phyloP scores from a whole-genome alignment of 2,113 vertebrate species.

The Corapipo altera region DNA sequence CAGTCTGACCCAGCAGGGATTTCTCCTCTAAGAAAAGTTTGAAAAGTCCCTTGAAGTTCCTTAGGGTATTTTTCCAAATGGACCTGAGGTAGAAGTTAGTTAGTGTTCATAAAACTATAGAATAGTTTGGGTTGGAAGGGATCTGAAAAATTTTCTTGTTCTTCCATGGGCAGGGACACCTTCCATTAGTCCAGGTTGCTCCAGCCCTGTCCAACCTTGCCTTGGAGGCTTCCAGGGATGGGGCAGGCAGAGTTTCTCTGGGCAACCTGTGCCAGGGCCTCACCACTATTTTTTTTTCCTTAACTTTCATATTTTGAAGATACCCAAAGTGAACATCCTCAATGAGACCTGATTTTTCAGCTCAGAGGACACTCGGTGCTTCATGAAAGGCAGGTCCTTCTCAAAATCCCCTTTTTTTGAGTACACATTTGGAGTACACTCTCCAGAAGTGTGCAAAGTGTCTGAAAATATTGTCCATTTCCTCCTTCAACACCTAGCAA shows the following conservation, averaged over 20 bases:
- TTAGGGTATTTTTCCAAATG: background rate
- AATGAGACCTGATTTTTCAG: background rate
- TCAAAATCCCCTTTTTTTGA: background rate
- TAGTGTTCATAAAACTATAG: background rate
- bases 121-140: background rate
- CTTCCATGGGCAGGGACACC: background rate
- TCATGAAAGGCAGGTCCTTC: background rate
- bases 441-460: background rate
- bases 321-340: background rate
- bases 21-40: background rate
- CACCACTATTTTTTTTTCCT: background rate
- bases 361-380: background rate
- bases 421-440: background rate
- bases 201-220: background rate
- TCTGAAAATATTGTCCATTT: background rate
- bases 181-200: accelerated
- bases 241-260: background rate
- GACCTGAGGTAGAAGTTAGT: background rate
- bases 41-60: background rate
- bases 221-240: background rate
- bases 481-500: background rate
- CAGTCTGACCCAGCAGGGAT: background rate
- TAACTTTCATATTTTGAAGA: background rate
- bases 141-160: background rate
- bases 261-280: background rate